These are phyloP conservation scores for Myripristis murdjan DNA, from an alignment of 2,797 vertebrate genomes.

Conservation along the genomic window DNA sequence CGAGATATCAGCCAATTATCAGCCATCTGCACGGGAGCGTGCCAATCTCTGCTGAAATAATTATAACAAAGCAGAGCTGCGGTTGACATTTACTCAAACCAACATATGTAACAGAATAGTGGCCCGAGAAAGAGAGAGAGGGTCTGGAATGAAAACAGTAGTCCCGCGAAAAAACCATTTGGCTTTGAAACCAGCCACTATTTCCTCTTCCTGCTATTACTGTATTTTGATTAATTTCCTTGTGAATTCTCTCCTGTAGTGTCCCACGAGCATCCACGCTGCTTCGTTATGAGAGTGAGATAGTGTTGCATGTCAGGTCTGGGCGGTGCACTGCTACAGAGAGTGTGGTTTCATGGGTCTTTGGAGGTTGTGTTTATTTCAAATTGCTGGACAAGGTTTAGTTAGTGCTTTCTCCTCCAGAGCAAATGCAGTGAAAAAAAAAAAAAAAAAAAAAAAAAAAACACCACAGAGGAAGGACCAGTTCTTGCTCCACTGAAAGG, in stretches of 20 bases:
- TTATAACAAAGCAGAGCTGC: slow-evolving; percentile 31
- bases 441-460: too few species aligned
- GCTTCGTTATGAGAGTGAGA: slow-evolving; percentile 48
- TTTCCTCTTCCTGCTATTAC: slow-evolving; percentile 68
- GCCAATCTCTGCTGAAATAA: slow-evolving; percentile 59
- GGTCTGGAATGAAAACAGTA: slow-evolving; percentile 54
- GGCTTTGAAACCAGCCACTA: slow-evolving; percentile 52
- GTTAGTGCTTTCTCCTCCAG: slow-evolving; percentile 24
- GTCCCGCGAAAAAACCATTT: slow-evolving; percentile 58
- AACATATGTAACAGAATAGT: slow-evolving; percentile 46
- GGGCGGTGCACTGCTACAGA: slow-evolving; percentile 36
- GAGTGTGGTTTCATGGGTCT: slow-evolving; percentile 50
- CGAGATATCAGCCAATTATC: slow-evolving; percentile 47
- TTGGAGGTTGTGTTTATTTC: slow-evolving; percentile 20
- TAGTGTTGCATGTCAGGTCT: slow-evolving; percentile 33
- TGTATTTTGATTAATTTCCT: slow-evolving; percentile 61
- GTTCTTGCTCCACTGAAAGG: neutral
- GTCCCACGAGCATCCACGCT: slow-evolving; percentile 29
- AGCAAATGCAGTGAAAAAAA: slow-evolving; percentile 1
- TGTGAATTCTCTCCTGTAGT: slow-evolving; percentile 50
- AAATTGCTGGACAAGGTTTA: slow-evolving; percentile 21
- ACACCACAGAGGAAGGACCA: neutral
- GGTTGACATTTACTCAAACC: slow-evolving; percentile 24
- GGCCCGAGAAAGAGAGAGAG: slow-evolving; percentile 16
- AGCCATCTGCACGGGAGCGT: slow-evolving; percentile 40